Evolutionary conservation across 1,140 invertebrate genomes (phyloP).

Genomic region (Formica exsecta): DNA sequence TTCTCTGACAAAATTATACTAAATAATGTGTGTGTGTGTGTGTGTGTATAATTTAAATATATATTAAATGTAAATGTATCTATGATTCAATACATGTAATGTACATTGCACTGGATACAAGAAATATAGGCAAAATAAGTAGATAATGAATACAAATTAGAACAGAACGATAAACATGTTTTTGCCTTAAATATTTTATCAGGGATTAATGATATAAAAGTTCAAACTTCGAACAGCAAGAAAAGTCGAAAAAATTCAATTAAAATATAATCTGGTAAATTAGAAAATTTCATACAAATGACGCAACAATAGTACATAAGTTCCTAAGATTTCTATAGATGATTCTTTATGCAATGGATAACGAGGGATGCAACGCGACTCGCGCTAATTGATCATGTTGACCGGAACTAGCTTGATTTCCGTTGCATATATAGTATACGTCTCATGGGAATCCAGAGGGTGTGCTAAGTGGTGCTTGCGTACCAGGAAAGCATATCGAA

Average conservation of each 20-base stretch:
- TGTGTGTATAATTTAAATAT: not conserved
- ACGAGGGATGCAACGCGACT: not conserved
- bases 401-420: slow-evolving; percentile 20
- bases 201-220: not conserved
- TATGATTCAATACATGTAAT: too few species aligned
- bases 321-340: not conserved
- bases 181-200: not conserved
- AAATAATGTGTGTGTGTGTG: not conserved
- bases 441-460: slow-evolving; percentile 81
- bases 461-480: slow-evolving; percentile 80
- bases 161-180: not conserved
- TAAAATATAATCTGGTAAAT: not conserved
- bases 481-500: slow-evolving; percentile 72
- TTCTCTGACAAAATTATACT: too few species aligned
- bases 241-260: not conserved
- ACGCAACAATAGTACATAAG: not conserved
- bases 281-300: not conserved
- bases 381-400: not conserved
- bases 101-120: too few species aligned
- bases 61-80: too few species aligned
- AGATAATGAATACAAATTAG: not conserved
- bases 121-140: too few species aligned
- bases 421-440: slow-evolving; percentile 54
- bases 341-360: not conserved
- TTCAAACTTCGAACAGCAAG: not conserved